These are phyloP conservation scores for Aquatica leii DNA, from an alignment of 2,888 invertebrate genomes.

Conservation along the genomic window DNA sequence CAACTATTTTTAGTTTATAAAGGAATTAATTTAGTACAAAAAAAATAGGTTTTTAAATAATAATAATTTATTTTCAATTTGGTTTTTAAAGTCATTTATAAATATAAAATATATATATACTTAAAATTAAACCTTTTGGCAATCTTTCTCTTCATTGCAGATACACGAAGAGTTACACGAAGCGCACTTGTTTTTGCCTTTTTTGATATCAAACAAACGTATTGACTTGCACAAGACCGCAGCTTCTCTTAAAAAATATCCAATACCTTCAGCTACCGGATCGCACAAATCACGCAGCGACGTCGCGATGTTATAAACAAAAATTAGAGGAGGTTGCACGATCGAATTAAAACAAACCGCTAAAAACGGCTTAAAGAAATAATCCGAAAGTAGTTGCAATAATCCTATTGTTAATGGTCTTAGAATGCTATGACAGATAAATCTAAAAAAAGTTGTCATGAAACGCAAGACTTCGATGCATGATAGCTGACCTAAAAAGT, in stretches of 20 bases:
- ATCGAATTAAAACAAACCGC: slow-evolving; percentile 71
- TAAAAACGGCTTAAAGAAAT: slow-evolving; percentile 71
- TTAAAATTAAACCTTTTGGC: too few relatives aligned
- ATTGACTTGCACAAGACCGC: slow-evolving; percentile 60
- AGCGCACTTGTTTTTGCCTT: slow-evolving; percentile 8
- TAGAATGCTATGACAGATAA: slow-evolving; percentile 66
- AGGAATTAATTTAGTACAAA: too few relatives aligned
- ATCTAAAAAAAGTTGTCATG: slow-evolving; percentile 53
- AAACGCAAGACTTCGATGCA: not conserved
- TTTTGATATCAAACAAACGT: slow-evolving; percentile 60
- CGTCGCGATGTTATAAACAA: slow-evolving; percentile 68
- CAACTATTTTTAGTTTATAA: too few relatives aligned
- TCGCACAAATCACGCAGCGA: slow-evolving; percentile 70
- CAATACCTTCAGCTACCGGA: slow-evolving; percentile 67
- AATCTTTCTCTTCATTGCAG: too few relatives aligned
- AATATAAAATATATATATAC: too few relatives aligned
- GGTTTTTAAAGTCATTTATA: too few relatives aligned
- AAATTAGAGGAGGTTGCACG: slow-evolving; percentile 73
- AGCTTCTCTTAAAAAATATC: slow-evolving; percentile 63
- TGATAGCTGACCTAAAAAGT: slow-evolving; percentile 61
- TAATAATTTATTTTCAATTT: too few relatives aligned
- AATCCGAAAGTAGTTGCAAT: slow-evolving; percentile 71
- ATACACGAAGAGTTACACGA: too few relatives aligned
- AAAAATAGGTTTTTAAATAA: too few relatives aligned
- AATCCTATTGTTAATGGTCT: slow-evolving; percentile 69